Evolutionary conservation across 2,888 invertebrate species (phyloP), one percentile per base, ranked within the genome.

Genomic region (Drosophila fungiperda): DNA sequence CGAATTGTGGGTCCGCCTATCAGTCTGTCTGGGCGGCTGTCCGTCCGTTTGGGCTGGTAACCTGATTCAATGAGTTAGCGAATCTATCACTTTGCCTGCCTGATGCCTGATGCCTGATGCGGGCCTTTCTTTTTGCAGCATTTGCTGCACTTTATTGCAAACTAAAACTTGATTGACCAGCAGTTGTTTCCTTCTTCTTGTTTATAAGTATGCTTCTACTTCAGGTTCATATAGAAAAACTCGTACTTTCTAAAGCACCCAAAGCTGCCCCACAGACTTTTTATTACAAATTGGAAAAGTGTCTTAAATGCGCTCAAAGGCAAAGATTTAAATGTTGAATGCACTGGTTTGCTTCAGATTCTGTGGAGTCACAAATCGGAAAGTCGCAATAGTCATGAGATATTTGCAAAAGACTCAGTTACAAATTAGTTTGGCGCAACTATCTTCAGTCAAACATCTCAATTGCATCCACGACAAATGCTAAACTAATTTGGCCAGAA

Each of bases 21-120:
- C 45, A 4, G 54, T 38, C 48, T 15, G 49, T 32, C 50, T 17
- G 59, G n/a, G 42, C 4, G 36, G 3, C 20, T 26, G 42, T 29
- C 58, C 1, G 48, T 20, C 15, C 64, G 66, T 33, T 66, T 82
- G 82, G 84, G 70, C 78, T 69, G 80, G 73, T 85, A 87, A 87
- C 87, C 84, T 87, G 85, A 84, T 84, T 84, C 76, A 78, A 73
- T 82, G 78, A 78, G 87, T 63, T 76, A 52, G 81, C 65, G 72
- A 85, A 83, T 84, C 84, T 87, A 87, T 84, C 83, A 85, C 68
- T 58, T 70, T 55, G 61, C 66, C 66, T 49, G 55, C 59, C 57
- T 33, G 45, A 75, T 71, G 71, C 77, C 33, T 40, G 66, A 58
- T 49, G 55, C 57, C 57, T 38, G 45, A 75, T 71, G 72, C 78